A percentile compares a stretch with the other conserved stretches of the same genome.
These are phyloP conservation scores for Sebastiscus tertius DNA, from an alignment of 2,797 vertebrate genomes.

Conservation along the genomic window DNA sequence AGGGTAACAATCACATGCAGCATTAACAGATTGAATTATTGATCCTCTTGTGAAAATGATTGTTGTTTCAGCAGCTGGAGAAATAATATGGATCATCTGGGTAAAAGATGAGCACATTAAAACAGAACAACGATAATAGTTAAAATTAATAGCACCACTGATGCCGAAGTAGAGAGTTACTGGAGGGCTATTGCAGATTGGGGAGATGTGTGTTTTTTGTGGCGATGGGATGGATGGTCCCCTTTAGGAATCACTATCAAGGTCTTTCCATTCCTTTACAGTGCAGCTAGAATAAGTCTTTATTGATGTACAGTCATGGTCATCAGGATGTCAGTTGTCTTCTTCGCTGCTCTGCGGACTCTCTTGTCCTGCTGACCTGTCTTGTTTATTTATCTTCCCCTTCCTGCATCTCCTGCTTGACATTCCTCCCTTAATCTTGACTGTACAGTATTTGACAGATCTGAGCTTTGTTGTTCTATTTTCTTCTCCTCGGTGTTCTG, in stretches of 20 bases:
- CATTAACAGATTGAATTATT: conserved; percentile 10
- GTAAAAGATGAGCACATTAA: neutral
- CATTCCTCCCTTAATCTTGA: conserved; percentile 48
- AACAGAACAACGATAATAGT: neutral
- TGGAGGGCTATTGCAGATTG: neutral
- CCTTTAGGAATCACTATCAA: neutral
- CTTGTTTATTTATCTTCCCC: conserved; percentile 51
- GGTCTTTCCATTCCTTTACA: neutral
- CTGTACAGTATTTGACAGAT: conserved; percentile 59
- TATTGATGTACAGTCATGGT: conserved; percentile 35
- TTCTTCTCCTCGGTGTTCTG: neutral
- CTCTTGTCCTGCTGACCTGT: conserved; percentile 30
- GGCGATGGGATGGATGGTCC: neutral
- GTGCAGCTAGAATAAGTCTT: conserved; percentile 14
- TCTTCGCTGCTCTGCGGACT: conserved; percentile 39
- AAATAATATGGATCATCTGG: conserved; percentile 7
- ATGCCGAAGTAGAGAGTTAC: neutral
- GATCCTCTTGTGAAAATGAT: conserved; percentile 10
- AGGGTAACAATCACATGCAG: conserved; percentile 1
- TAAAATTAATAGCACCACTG: neutral
- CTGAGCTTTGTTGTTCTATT: conserved; percentile 14
- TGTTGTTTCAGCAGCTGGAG: conserved; percentile 7
- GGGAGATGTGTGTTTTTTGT: neutral
- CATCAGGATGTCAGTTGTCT: conserved; percentile 49
- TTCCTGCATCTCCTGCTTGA: conserved; percentile 32